Conservation (phyloP, 2,113 vertebrate genomes). For the Oncorhynchus masou region DNA sequence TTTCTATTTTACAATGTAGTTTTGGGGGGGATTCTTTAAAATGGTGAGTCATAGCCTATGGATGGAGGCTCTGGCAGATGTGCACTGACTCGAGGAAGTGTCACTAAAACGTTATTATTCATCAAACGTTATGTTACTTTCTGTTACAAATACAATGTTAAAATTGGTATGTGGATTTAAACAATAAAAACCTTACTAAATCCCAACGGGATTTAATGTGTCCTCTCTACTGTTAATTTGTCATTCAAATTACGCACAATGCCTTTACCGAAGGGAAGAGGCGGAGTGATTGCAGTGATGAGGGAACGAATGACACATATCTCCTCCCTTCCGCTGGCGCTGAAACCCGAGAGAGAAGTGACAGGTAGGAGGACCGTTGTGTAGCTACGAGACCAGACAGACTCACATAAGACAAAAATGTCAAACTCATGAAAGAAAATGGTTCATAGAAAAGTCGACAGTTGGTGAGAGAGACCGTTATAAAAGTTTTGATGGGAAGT, state of each 20-base stretch:
- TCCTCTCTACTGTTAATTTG: not conserved
- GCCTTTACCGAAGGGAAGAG: constrained; percentile 36
- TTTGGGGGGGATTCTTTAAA: too few relatives aligned
- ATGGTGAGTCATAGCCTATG: too few relatives aligned
- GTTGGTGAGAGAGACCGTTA: not conserved
- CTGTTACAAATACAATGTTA: too few relatives aligned
- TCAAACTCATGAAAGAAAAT: not conserved
- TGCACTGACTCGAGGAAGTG: too few relatives aligned
- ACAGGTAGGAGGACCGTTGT: constrained; percentile 1
- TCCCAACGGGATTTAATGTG: too few relatives aligned
- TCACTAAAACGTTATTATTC: too few relatives aligned
- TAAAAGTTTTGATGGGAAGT: not conserved
- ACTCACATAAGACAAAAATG: not conserved
- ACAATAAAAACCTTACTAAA: too few relatives aligned
- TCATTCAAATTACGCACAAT: not conserved
- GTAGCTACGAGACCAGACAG: not conserved
- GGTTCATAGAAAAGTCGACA: not conserved
- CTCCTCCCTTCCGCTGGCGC: not conserved
- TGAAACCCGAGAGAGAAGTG: not conserved
- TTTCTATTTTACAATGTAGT: too few relatives aligned
- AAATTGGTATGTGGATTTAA: too few relatives aligned
- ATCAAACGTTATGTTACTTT: too few relatives aligned
- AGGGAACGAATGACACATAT: not conserved
- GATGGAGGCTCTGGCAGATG: too few relatives aligned
- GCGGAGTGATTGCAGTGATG: not conserved